Evolutionary conservation across 2,797 vertebrate genomes (phyloP).

Genomic region (Sebastes aleutianus): DNA sequence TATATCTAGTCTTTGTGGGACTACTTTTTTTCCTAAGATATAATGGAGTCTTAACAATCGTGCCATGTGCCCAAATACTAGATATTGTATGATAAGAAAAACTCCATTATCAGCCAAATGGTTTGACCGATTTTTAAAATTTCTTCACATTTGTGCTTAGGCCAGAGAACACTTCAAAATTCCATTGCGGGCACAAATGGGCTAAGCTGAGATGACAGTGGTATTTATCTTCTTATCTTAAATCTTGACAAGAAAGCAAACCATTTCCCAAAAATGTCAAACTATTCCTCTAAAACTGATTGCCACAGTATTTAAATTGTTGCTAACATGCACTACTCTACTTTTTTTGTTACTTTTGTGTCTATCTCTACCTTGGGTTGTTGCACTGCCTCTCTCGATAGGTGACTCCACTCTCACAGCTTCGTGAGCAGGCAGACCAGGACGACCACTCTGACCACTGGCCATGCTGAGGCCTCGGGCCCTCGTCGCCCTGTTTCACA

Average conservation of each 20-base stretch:
- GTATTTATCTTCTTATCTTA: background rate
- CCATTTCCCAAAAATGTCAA: background rate
- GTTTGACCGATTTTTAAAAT: no score
- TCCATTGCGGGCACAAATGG: no score
- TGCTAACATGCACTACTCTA: background rate
- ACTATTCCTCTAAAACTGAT: background rate
- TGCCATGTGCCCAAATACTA: no score
- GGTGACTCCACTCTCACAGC: constrained; percentile 89
- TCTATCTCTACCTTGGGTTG: constrained; percentile 82
- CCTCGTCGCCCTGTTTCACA: constrained; percentile 89
- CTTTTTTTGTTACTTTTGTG: background rate
- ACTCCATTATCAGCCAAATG: no score
- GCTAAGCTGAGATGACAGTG: background rate
- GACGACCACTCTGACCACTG: constrained; percentile 90
- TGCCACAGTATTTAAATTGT: background rate
- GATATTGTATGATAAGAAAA: no score
- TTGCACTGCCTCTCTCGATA: constrained; percentile 88
- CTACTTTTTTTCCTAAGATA: no score
- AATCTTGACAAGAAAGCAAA: background rate
- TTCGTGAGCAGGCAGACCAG: constrained; percentile 89
- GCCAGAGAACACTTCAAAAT: no score
- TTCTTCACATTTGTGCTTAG: no score
- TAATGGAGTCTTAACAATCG: no score
- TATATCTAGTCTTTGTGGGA: no score
- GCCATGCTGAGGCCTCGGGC: constrained; percentile 85